Base-by-base conservation (phyloP, 2,888 invertebrate species). In the Amphipoea oculea region DNA sequence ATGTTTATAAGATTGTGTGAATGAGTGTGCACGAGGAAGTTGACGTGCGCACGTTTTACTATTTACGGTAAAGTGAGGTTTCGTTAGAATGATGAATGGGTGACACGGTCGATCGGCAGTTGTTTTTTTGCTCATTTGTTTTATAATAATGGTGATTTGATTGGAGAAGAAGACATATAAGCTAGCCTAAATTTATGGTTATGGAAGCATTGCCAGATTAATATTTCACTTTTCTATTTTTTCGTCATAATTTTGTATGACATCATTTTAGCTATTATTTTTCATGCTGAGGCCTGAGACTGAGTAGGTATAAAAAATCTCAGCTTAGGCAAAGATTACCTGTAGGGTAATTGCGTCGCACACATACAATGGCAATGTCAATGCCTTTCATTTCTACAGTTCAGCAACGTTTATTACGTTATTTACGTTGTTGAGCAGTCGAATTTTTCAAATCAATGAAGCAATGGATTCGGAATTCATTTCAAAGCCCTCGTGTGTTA, bases 1-100 rank as follows among this genome's bases (percentile, higher is more conserved):
- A 48, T 65, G 70, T 72, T 62, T 67, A 45, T 40, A 36, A 23
- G 57, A 73, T 9, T 69, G 68, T 29, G 51, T 70, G 68, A 74
- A 86, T 84, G 86, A 75, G 60, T 72, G 68, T 74, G 40, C 72
- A 14, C 66, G 36, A 78, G 86, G 75, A 79, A 84, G 57, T 70
- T 12, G 57, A 2, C 29, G 23, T 23, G 12, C 54, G 14, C 67
- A 65, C 40, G 68, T 66, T 57, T 68, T 78, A 82, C 78, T 86
- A 68, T 78, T 51, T 70, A 86, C 72, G 78, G 83, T 75, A 63
- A 86, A 45, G 3, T 4, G 4, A 14, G 17, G 36, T 4, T 20
- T 66, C 29, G 66, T 23, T 62, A 0, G 6, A 48, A 40, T 68
- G 23, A 77, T 51, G 83, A 83, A 76, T 81, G 77, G 45, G 14